Percentiles rank a stretch among this genome's conserved stretches.
Evolutionary conservation across 2,888 invertebrate genomes (phyloP).

Genomic region (Encarsia formosa): DNA sequence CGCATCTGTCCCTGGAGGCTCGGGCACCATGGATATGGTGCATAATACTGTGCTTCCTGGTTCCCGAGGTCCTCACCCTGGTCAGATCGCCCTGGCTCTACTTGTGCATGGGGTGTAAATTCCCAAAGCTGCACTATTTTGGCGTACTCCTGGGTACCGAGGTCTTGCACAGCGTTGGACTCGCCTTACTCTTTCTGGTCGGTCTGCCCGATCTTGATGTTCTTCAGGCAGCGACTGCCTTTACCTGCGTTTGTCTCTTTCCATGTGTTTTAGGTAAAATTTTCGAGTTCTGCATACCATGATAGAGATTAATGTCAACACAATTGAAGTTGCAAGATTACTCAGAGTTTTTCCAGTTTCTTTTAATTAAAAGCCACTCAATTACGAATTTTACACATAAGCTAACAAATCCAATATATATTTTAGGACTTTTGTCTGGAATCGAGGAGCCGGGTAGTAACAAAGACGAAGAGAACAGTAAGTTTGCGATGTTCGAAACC

Average conservation of each 20-base stretch:
- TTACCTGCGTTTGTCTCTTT: slow-evolving; percentile 77
- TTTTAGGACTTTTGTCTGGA: too few relatives aligned
- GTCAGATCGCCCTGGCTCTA: slow-evolving; percentile 63
- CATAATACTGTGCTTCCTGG: slow-evolving; percentile 67
- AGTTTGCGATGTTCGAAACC: too few relatives aligned
- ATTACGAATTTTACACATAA: too few relatives aligned
- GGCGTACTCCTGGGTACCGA: slow-evolving; percentile 68
- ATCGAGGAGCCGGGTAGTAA: too few relatives aligned
- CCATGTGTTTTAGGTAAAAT: slow-evolving; percentile 76
- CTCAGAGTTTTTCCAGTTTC: neutral
- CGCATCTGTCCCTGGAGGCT: neutral
- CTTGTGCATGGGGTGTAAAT: slow-evolving; percentile 60
- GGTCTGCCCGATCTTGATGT: slow-evolving; percentile 79
- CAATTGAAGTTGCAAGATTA: too few relatives aligned
- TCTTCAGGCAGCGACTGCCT: slow-evolving; percentile 76
- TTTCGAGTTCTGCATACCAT: too few relatives aligned
- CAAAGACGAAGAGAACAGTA: too few relatives aligned
- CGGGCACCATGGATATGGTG: slow-evolving; percentile 71
- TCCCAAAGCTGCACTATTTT: slow-evolving; percentile 58
- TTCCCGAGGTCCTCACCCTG: slow-evolving; percentile 74
- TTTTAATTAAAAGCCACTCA: too few relatives aligned
- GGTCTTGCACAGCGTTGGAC: slow-evolving; percentile 71
- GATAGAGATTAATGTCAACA: too few relatives aligned
- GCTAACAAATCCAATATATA: too few relatives aligned
- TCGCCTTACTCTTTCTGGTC: slow-evolving; percentile 69